phyloP scores from a whole-genome alignment of 2,888 invertebrate species.

The Hyalella azteca region DNA sequence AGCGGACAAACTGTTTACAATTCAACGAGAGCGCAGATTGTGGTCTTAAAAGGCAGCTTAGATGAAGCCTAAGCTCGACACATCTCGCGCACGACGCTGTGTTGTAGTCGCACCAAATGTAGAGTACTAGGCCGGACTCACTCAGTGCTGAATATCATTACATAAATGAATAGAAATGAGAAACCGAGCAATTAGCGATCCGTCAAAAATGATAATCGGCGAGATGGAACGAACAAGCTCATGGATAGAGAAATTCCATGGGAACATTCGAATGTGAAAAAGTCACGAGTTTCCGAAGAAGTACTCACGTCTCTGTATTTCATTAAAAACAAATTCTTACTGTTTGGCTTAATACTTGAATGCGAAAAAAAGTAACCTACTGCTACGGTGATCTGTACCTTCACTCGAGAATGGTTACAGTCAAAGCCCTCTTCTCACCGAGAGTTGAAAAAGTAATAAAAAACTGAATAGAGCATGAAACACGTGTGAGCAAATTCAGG shows the following conservation, averaged over 20 bases:
- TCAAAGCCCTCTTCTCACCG: not conserved
- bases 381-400: not conserved
- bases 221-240: not conserved
- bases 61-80: not conserved
- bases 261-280: not conserved
- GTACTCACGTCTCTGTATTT: not conserved
- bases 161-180: slow-evolving; percentile 31
- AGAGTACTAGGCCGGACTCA: not conserved
- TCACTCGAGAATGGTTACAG: not conserved
- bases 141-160: slow-evolving; percentile 15
- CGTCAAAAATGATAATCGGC: not conserved
- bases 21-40: too few species aligned
- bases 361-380: not conserved
- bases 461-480: not conserved
- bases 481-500: not conserved
- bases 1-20: not conserved
- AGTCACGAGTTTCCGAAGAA: not conserved
- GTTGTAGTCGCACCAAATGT: not conserved
- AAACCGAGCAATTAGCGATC: not conserved
- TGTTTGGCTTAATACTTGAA: too few species aligned
- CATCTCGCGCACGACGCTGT: not conserved
- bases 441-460: not conserved
- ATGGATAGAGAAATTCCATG: not conserved
- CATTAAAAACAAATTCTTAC: not conserved
- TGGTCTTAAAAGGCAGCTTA: not conserved